Evolutionary conservation across 2,797 vertebrate genomes (phyloP), one percentile per base, ranked within the genome.

Genomic region (Sardinella longiceps): DNA sequence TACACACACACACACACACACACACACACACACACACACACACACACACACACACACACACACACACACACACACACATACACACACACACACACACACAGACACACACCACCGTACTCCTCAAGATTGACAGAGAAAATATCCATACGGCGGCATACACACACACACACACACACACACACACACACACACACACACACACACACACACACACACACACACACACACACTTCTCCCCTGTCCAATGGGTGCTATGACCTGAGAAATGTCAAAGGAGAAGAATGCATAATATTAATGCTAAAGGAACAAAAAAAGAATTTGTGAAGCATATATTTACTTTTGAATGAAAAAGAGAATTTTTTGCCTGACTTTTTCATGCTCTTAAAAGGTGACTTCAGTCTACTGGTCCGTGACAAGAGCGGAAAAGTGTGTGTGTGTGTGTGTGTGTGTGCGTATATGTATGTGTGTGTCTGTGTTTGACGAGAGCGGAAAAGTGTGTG

Each of bases 371-470:
- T 84, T 86, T 92, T 90, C 90, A 82, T 83, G 80, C 66, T 66
- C 90, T 89, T 89, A 83, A 90, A 88, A 93, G 88, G 90, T 86
- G 90, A 90, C 87, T 88, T 88, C 66, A 74, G 90, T 90, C 90
- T 87, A 85, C 91, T 87, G 90, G 89, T 92, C 89, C 90, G 88
- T 92, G 91, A 91, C 91, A 89, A 89, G 80, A 85, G 87, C 77
- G 82, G 81, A 85, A 89, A 80, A 50, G 74, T 50, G 83, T 85
- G 90, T 46, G 48, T 28, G 91, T 88, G 89, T 86, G 88, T 85
- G 43, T 87, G 83, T 43, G 43, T 43, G 43, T 43, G 43, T 43
- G 43, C 7, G 43, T n/a, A n/a, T n/a, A n/a, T 28, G 91, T 88
- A 88, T 86, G 88, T 85, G 43, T 87, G 83, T 43, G 43, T 43